Percentiles rank a stretch among this genome's conserved stretches.
These are phyloP conservation scores for Pasiphila rectangulata DNA, from an alignment of 2,888 invertebrate genomes.

Conservation along the genomic window DNA sequence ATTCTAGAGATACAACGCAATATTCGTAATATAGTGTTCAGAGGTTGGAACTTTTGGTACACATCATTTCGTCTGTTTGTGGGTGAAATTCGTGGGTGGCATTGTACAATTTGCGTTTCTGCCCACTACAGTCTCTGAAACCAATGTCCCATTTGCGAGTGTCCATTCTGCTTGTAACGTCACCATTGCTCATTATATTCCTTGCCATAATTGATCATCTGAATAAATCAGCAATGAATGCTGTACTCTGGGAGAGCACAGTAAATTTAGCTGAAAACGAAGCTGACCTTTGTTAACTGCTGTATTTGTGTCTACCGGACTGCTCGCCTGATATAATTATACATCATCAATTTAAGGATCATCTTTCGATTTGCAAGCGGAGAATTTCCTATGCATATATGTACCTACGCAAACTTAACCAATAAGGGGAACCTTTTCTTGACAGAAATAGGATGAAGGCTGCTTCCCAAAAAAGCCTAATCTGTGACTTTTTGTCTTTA, in stretches of 20 bases:
- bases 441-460: too few relatives aligned
- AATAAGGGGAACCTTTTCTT: background rate
- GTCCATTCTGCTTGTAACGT: background rate
- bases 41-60: too few relatives aligned
- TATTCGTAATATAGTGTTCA: too few relatives aligned
- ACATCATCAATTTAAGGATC: slow-evolving; percentile 14
- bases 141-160: background rate
- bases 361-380: too few relatives aligned
- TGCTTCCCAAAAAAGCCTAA: too few relatives aligned
- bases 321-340: slow-evolving; percentile 32
- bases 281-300: slow-evolving; percentile 30
- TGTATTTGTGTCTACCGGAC: slow-evolving; percentile 33
- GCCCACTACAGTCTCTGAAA: slow-evolving; percentile 39
- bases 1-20: too few relatives aligned
- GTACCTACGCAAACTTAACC: background rate
- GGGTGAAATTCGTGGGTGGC: slow-evolving; percentile 50
- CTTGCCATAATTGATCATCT: background rate
- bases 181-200: background rate
- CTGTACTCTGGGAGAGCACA: background rate
- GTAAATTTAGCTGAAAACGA: background rate
- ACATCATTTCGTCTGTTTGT: slow-evolving; percentile 41
- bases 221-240: slow-evolving; percentile 2
- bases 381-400: too few relatives aligned
- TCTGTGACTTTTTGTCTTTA: too few relatives aligned
- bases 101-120: slow-evolving; percentile 40